A percentile compares a stretch with the other conserved stretches of the same genome.
phyloP scores from a whole-genome alignment of 2,888 invertebrate species.

The Drosophila parthenogenetica region DNA sequence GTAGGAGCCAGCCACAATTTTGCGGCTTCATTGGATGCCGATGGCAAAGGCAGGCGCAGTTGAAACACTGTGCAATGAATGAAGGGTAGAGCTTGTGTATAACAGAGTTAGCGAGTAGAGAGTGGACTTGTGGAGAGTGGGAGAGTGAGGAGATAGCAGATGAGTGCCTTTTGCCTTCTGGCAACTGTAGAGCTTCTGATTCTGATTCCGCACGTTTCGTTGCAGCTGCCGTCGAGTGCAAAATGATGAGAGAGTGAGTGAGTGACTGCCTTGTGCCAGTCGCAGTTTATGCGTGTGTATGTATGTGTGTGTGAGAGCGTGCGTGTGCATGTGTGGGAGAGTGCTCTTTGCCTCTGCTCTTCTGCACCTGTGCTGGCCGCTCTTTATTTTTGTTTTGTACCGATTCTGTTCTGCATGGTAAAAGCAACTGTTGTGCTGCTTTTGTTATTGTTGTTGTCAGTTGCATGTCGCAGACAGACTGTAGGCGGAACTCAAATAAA shows the following conservation, averaged over 20 bases:
- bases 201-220: slow-evolving; percentile 38
- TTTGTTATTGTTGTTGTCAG: slow-evolving; percentile 27
- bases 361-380: slow-evolving; percentile 46
- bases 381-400: slow-evolving; percentile 31
- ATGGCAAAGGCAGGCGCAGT: slow-evolving; percentile 56
- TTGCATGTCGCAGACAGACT: slow-evolving; percentile 37
- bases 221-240: slow-evolving; percentile 37
- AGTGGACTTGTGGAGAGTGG: background rate
- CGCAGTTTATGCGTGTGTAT: slow-evolving; percentile 7
- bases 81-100: slow-evolving; percentile 4
- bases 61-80: slow-evolving; percentile 20
- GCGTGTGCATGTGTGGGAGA: background rate
- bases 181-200: slow-evolving; percentile 42
- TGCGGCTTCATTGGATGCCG: slow-evolving; percentile 77
- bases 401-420: slow-evolving; percentile 32
- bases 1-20: slow-evolving; percentile 68
- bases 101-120: background rate
- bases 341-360: slow-evolving; percentile 23
- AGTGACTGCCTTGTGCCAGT: slow-evolving; percentile 19
- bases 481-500: slow-evolving; percentile 78
- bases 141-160: slow-evolving; percentile 12
- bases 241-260: slow-evolving; percentile 37
- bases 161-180: slow-evolving; percentile 43
- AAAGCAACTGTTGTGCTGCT: slow-evolving; percentile 18
- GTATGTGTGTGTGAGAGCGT: background rate